Evolutionary conservation across 2,797 vertebrate genomes (phyloP).

Genomic region (Enteromius trimaculatus): DNA sequence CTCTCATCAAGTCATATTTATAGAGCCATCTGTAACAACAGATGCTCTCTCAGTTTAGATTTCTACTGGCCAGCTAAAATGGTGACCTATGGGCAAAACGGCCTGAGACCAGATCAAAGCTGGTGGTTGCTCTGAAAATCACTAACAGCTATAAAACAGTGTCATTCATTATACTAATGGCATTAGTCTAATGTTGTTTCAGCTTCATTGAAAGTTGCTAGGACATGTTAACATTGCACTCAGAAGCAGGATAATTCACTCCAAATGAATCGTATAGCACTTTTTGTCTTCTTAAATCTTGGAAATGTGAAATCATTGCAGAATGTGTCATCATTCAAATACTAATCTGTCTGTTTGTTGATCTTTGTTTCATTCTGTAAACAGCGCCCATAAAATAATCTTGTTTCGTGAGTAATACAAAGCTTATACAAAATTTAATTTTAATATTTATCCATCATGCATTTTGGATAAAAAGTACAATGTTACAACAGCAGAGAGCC

Average conservation of each 20-base stretch:
- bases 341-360: background rate
- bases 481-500: background rate
- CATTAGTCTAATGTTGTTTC: constrained; percentile 14
- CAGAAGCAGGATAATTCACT: background rate
- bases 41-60: constrained; percentile 35
- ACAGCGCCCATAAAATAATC: background rate
- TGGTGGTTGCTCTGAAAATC: background rate
- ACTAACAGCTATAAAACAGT: background rate
- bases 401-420: background rate
- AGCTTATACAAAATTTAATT: background rate
- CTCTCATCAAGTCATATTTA: constrained; percentile 24
- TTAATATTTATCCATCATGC: background rate
- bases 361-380: background rate
- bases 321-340: background rate
- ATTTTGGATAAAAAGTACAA: constrained; percentile 15
- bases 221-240: background rate
- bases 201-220: background rate
- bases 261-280: background rate
- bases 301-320: background rate
- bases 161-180: background rate
- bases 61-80: constrained; percentile 36
- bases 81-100: constrained; percentile 28
- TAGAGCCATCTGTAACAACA: constrained; percentile 44
- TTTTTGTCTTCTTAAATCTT: background rate
- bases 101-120: constrained; percentile 11